phyloP scores from a whole-genome alignment of 2,113 vertebrate species.

The Phaetusa simplex region DNA sequence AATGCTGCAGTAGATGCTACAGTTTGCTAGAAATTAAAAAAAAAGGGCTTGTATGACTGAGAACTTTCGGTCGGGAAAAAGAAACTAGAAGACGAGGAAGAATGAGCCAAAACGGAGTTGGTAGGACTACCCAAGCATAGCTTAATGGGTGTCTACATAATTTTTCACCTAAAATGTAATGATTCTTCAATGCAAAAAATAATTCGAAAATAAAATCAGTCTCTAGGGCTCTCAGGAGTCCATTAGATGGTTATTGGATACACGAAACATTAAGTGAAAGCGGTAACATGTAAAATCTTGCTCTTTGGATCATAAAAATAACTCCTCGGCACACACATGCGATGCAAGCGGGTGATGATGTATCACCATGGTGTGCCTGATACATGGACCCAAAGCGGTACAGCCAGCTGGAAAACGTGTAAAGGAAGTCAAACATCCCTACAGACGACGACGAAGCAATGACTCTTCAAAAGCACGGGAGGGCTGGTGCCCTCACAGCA shows the following conservation, averaged over 20 bases:
- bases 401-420: neutral
- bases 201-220: neutral
- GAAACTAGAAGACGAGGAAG: neutral
- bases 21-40: neutral
- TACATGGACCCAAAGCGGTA: neutral
- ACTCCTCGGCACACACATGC: accelerated
- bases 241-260: neutral
- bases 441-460: neutral
- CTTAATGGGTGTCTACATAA: neutral
- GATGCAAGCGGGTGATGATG: neutral
- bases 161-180: neutral
- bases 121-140: neutral
- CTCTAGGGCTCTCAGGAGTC: neutral
- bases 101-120: neutral
- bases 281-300: neutral
- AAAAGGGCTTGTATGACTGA: neutral
- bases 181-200: neutral
- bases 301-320: neutral
- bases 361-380: neutral
- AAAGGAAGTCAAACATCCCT: neutral
- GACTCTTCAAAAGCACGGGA: neutral
- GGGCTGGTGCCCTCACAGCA: neutral
- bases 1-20: neutral
- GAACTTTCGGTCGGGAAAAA: neutral
- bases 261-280: neutral